A percentile compares a stretch with the other conserved stretches of the same genome.
phyloP scores from a whole-genome alignment of 2,797 vertebrate species.

The Manis crassicaudata region DNA sequence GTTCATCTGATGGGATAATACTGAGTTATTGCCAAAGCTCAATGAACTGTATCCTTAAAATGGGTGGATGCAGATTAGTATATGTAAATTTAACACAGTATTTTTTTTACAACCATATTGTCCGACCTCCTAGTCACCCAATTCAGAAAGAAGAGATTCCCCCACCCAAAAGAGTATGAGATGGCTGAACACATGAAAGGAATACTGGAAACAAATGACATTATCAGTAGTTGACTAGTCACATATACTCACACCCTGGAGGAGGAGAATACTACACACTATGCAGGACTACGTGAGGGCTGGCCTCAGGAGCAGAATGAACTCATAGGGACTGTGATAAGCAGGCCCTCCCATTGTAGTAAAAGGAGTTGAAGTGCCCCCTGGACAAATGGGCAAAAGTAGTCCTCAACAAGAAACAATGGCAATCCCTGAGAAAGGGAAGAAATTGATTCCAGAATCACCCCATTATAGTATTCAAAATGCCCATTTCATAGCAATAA shows the following conservation, averaged over 20 bases:
- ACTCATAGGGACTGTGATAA: neutral
- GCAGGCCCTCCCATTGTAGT: neutral
- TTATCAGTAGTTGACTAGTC: neutral
- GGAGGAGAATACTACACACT: neutral
- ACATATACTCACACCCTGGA: neutral
- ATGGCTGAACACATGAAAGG: neutral
- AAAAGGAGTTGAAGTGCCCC: neutral
- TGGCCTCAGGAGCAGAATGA: neutral
- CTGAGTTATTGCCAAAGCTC: neutral
- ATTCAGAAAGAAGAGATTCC: neutral
- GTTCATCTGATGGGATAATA: neutral
- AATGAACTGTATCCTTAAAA: neutral
- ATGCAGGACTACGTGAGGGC: too few relatives aligned
- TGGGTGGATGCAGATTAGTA: neutral
- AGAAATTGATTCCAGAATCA: neutral
- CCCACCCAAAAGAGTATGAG: neutral
- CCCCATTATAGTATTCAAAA: neutral
- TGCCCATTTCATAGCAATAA: neutral
- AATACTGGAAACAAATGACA: neutral
- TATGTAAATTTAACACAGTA: neutral
- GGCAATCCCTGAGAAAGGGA: neutral
- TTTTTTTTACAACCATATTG: neutral
- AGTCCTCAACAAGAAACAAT: neutral
- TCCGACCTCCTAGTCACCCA: neutral
- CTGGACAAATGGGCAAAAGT: neutral